phyloP scores from a whole-genome alignment of 2,113 vertebrate genomes.

The Notarius lentiginosus region DNA sequence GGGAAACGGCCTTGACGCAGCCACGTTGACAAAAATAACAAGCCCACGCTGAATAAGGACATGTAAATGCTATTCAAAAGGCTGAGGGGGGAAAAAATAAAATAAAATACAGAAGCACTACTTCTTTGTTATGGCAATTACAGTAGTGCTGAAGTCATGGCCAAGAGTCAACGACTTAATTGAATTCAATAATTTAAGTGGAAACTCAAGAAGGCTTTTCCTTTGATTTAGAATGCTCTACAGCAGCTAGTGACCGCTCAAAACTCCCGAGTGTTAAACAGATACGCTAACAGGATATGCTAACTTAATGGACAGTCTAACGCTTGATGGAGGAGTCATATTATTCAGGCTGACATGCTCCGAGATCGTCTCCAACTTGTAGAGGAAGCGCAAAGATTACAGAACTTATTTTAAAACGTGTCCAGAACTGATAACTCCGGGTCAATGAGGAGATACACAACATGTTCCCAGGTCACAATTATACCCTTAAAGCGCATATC shows the following conservation, averaged over 20 bases:
- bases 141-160: background rate
- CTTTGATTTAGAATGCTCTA: background rate
- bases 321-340: background rate
- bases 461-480: too few species aligned
- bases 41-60: background rate
- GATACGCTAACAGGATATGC: background rate
- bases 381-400: background rate
- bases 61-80: background rate
- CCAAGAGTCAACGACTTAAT: background rate
- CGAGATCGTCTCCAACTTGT: background rate
- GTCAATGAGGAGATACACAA: background rate
- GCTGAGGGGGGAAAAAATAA: background rate
- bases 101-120: background rate
- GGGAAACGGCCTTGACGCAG: background rate
- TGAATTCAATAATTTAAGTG: background rate
- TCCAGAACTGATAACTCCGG: background rate
- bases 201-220: background rate
- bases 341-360: background rate
- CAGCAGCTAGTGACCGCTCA: background rate
- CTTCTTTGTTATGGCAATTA: background rate
- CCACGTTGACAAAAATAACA: slow-evolving; percentile 24
- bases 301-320: background rate
- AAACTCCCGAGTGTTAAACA: background rate
- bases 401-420: background rate
- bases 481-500: background rate